Evolutionary conservation across 2,888 invertebrate species (phyloP), one percentile per base, ranked within the genome.

Genomic region (Heliconius ismenius): DNA sequence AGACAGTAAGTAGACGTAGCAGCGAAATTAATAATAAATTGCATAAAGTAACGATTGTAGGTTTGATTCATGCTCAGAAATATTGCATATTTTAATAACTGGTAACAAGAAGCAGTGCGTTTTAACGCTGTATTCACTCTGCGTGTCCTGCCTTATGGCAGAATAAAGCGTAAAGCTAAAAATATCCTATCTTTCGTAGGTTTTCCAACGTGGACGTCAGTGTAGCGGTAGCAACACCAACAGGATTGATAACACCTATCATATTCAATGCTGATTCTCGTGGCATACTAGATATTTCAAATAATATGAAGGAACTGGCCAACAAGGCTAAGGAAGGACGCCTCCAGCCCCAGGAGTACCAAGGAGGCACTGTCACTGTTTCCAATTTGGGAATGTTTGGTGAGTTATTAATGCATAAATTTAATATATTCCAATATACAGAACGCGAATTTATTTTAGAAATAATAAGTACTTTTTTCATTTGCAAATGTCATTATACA

Each of bases 371-470:
- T 11, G 97, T 99, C 82, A 98, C 98, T 24, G 96, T 99, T 2
- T 99, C 98, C 21, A 99, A 99, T 92, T 94, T 99, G 81, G 99
- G 99, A 83, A 99, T 99, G 99, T 98, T 96, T 90, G 97, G 97
- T 94, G 85, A 88, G 93, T 76, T 6, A 54, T 15, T 21, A 3
- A n/a, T 24, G 1, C 4, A 13, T 11, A 24, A 1, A 15, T 60
- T 60, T 62, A 62, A 54, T 21, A 54, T 54, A 54, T 54, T 0
- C 21, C 6, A 54, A 21, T 9, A 9, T 43, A 43, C 15, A 15
- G 15, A 43, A 43, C 4, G 13, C 15, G 4, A 4, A 13, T 15
- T 43, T 43, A 32, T 32, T 43, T 43, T 43, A 4, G 15, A 43
- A 43, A 43, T 43, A 43, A 9, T 32, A 7, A 43, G 15, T 15